Percentiles rank a stretch among this genome's conserved stretches.
Evolutionary conservation across 2,888 invertebrate species (phyloP).

Genomic region (Orthosia cruda): DNA sequence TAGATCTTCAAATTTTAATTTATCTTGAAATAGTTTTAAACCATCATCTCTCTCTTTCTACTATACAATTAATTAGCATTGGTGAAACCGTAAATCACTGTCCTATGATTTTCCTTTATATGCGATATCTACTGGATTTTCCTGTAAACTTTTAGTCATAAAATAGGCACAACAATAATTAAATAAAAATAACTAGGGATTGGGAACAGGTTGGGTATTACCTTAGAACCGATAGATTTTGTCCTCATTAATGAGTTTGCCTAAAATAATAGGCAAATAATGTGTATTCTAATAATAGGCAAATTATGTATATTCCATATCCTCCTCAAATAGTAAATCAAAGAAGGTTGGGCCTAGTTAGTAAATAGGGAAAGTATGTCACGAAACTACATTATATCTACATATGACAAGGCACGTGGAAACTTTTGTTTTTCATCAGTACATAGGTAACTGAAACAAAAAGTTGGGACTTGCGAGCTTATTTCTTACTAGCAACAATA

Average conservation of each 20-base stretch:
- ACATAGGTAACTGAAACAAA: background rate
- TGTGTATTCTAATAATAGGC: background rate
- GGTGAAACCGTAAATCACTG: background rate
- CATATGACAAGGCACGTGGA: background rate
- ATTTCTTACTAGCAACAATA: no score
- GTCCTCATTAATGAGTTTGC: background rate
- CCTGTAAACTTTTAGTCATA: background rate
- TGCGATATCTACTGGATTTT: background rate
- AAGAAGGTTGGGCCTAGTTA: no score
- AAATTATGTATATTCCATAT: no score
- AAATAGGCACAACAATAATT: background rate
- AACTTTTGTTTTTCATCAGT: background rate
- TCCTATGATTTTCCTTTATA: background rate
- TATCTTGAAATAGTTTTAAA: no score
- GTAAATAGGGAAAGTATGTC: no score
- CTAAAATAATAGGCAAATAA: background rate
- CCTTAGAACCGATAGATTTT: background rate
- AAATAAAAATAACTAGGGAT: background rate
- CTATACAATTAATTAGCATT: background rate
- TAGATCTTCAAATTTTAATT: no score
- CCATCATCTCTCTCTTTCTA: no score
- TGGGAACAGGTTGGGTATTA: background rate
- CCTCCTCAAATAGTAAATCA: no score
- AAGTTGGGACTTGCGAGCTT: no score
- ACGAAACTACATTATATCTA: no score